phyloP scores from a whole-genome alignment of 1,140 invertebrate genomes.

The Olivierus martensii region DNA sequence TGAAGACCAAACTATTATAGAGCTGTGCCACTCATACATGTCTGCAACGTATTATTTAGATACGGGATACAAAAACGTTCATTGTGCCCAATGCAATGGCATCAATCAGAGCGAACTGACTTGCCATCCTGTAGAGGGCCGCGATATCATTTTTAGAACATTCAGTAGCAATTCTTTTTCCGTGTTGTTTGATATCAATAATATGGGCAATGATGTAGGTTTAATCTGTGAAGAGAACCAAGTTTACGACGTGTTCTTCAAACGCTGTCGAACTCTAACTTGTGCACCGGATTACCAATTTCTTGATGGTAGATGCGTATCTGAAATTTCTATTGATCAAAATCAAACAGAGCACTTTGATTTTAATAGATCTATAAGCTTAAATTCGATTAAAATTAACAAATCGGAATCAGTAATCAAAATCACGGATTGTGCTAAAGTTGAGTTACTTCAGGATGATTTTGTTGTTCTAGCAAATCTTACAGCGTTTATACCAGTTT shows the following conservation, averaged over 20 bases:
- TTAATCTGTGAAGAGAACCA: constrained; percentile 24
- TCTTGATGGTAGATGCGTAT: neutral
- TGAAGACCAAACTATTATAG: neutral
- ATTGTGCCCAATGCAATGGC: constrained; percentile 41
- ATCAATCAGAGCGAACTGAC: constrained; percentile 27
- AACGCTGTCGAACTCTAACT: constrained; percentile 32
- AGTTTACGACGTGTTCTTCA: constrained; percentile 40
- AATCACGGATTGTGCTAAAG: neutral
- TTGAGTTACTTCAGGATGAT: neutral
- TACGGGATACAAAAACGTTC: constrained; percentile 32
- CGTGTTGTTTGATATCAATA: constrained; percentile 36
- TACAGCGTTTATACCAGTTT: no score
- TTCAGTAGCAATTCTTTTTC: constrained; percentile 36
- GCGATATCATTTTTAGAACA: constrained; percentile 22
- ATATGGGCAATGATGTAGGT: constrained; percentile 29
- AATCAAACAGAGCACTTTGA: neutral
- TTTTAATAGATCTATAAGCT: neutral
- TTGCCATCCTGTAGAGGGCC: constrained; percentile 23
- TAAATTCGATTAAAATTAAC: no score
- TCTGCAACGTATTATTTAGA: neutral
- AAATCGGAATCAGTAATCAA: neutral
- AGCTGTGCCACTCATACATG: constrained; percentile 11
- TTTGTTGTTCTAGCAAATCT: no score
- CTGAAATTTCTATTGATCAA: neutral
- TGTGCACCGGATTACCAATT: constrained; percentile 17